These are phyloP conservation scores for Cantharis flavilabris DNA, from an alignment of 2,888 invertebrate genomes.

Conservation along the genomic window DNA sequence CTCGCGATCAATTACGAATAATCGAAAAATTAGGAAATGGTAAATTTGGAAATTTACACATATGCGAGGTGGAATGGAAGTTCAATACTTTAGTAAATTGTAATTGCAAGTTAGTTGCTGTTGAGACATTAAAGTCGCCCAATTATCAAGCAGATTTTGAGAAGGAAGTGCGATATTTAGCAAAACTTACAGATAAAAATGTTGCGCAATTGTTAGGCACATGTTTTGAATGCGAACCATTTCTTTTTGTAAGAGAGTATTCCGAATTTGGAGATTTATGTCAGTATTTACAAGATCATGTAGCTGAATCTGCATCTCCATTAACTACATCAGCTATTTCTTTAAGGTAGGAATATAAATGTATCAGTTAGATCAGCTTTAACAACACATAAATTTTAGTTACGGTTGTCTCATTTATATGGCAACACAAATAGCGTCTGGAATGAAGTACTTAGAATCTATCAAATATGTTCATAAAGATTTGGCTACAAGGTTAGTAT, in stretches of 20 bases:
- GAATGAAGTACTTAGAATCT: conserved; percentile 88
- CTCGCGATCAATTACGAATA: conserved; percentile 72
- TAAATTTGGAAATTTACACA: conserved; percentile 74
- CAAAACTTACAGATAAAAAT: conserved; percentile 71
- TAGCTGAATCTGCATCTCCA: conserved; percentile 71
- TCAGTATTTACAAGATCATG: conserved; percentile 81
- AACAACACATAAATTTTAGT: conserved; percentile 57
- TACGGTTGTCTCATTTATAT: conserved; percentile 84
- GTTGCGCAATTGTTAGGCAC: conserved; percentile 75
- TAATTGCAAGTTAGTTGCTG: conserved; percentile 66
- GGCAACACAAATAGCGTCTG: conserved; percentile 86
- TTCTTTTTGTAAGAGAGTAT: conserved; percentile 78
- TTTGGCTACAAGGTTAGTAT: conserved; percentile 75
- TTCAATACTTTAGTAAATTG: conserved; percentile 35
- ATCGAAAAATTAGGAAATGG: conserved; percentile 79
- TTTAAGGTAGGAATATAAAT: conserved; percentile 64
- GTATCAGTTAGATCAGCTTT: neutral
- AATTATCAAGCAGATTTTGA: conserved; percentile 70
- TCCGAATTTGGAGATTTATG: conserved; percentile 80
- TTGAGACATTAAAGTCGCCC: conserved; percentile 70
- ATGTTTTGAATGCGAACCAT: conserved; percentile 73
- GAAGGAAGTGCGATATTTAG: conserved; percentile 71
- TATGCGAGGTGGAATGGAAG: conserved; percentile 61
- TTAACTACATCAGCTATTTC: conserved; percentile 67
- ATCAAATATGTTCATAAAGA: conserved; percentile 85